Conservation (phyloP, 2,888 invertebrate genomes). For the Camptogramma bilineatum region DNA sequence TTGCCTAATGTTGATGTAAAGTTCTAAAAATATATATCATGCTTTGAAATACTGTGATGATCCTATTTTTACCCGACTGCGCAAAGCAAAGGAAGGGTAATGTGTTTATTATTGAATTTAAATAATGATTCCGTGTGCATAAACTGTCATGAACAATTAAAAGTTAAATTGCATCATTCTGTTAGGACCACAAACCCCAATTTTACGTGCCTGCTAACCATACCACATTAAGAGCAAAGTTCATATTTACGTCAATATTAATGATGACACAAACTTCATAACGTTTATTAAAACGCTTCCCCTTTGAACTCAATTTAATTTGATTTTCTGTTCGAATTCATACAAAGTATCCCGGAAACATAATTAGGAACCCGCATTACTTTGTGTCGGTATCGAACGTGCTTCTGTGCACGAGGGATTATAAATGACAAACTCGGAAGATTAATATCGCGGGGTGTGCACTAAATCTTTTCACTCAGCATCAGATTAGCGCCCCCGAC, state of each 20-base stretch:
- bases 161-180: background rate
- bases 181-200: background rate
- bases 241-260: conserved; percentile 16
- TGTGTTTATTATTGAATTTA: no score
- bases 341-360: conserved; percentile 9
- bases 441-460: conserved; percentile 69
- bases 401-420: conserved; percentile 37
- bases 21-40: no score
- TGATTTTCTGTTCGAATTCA: conserved; percentile 12
- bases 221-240: conserved; percentile 10
- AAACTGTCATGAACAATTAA: background rate
- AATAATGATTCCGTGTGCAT: background rate
- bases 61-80: no score
- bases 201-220: background rate
- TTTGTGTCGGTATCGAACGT: conserved; percentile 19
- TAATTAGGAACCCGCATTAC: conserved; percentile 28
- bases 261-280: conserved; percentile 1
- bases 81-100: no score
- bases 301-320: conserved; percentile 17
- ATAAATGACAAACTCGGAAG: conserved; percentile 52
- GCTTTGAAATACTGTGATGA: no score
- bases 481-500: conserved; percentile 74
- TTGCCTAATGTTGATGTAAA: no score
- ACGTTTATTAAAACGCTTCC: background rate
- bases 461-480: conserved; percentile 78